Conservation (phyloP, 2,888 invertebrate species). For the Callosobruchus maculatus region DNA sequence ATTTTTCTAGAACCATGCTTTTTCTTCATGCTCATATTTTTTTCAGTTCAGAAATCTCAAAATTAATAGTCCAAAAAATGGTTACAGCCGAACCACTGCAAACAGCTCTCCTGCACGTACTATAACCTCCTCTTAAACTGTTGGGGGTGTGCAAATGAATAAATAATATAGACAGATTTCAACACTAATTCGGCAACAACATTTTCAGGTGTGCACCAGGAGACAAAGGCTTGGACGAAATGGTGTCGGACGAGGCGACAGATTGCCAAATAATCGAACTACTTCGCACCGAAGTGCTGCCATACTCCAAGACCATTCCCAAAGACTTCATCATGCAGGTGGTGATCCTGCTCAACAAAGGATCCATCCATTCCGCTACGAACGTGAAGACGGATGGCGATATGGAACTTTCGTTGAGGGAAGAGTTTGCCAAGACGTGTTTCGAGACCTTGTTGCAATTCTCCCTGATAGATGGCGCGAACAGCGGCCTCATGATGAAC, state of each 20-base stretch:
- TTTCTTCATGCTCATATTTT: too few relatives aligned
- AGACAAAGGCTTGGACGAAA: slow-evolving; percentile 58
- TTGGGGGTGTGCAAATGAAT: too few relatives aligned
- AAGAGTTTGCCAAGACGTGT: slow-evolving; percentile 94
- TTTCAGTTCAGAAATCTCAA: too few relatives aligned
- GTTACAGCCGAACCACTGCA: too few relatives aligned
- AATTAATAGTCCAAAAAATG: too few relatives aligned
- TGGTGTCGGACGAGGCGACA: slow-evolving; percentile 69
- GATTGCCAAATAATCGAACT: slow-evolving; percentile 81
- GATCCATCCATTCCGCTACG: slow-evolving; percentile 77
- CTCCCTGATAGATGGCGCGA: slow-evolving; percentile 76
- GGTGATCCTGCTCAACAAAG: slow-evolving; percentile 79
- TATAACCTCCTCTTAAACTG: too few relatives aligned
- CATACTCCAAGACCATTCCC: slow-evolving; percentile 74
- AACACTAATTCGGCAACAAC: background rate
- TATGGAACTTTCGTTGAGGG: slow-evolving; percentile 76
- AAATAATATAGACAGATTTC: too few relatives aligned
- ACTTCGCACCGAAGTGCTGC: slow-evolving; percentile 75
- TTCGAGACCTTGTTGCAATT: slow-evolving; percentile 95
- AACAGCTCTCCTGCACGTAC: too few relatives aligned
- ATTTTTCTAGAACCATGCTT: too few relatives aligned
- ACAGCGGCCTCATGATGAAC: slow-evolving; percentile 43
- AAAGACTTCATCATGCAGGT: slow-evolving; percentile 79
- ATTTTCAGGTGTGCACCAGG: slow-evolving; percentile 51
- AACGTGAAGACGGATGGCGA: slow-evolving; percentile 70